Evolutionary conservation across 2,888 invertebrate genomes (phyloP).

Genomic region (Sinelater perroti): DNA sequence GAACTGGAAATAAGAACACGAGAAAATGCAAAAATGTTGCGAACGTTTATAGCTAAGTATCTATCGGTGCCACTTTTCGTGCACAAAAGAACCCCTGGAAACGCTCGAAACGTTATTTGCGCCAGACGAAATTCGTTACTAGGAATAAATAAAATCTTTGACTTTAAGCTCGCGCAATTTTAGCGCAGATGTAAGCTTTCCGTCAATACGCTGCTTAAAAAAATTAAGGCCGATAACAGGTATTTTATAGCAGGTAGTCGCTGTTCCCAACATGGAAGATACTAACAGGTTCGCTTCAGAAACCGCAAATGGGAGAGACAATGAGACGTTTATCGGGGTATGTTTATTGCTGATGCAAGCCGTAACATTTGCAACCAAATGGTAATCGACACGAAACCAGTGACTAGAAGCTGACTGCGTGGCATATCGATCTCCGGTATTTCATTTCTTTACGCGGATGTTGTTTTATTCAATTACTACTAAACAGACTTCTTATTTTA

Average conservation of each 20-base stretch:
- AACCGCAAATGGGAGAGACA: constrained; percentile 41
- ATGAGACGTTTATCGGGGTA: constrained; percentile 39
- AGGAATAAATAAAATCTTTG: neutral
- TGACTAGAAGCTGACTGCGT: constrained; percentile 18
- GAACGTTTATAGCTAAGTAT: no score
- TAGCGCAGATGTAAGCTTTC: constrained; percentile 5
- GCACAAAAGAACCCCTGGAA: no score
- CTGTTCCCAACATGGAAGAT: constrained; percentile 42
- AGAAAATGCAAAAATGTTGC: no score
- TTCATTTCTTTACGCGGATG: no score
- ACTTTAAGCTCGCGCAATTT: no score
- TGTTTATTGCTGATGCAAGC: constrained; percentile 36
- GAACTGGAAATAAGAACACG: neutral
- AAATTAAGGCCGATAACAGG: constrained; percentile 23
- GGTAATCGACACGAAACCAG: constrained; percentile 30
- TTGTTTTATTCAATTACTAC: no score
- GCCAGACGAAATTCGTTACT: no score
- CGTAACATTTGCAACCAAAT: constrained; percentile 33
- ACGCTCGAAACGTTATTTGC: no score
- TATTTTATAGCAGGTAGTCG: constrained; percentile 22
- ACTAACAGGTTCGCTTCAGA: constrained; percentile 42
- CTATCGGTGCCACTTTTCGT: no score
- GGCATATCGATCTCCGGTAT: constrained; percentile 2
- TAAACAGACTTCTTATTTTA: no score
- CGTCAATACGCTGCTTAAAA: constrained; percentile 3